These are phyloP conservation scores for Andrena haemorrhoa DNA, from an alignment of 2,888 invertebrate species.

Conservation along the genomic window DNA sequence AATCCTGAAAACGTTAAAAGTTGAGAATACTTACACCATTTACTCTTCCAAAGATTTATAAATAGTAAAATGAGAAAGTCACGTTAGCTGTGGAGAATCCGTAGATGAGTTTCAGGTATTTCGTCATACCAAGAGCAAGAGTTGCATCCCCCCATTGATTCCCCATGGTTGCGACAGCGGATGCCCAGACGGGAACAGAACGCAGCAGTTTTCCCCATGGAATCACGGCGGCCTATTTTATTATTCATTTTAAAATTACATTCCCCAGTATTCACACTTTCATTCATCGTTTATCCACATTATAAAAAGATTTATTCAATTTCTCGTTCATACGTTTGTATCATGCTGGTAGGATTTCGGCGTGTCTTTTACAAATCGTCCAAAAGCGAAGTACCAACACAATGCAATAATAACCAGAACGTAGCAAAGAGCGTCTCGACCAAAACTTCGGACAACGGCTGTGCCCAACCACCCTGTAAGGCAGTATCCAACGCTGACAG, in stretches of 20 bases:
- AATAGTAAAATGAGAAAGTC: slow-evolving; percentile 64
- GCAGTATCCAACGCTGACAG: slow-evolving; percentile 87
- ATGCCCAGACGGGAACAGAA: slow-evolving; percentile 87
- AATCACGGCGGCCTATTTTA: slow-evolving; percentile 82
- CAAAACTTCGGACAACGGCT: slow-evolving; percentile 85
- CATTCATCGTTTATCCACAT: neutral
- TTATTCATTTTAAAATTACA: neutral
- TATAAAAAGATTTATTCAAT: too few species aligned
- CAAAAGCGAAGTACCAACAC: slow-evolving; percentile 87
- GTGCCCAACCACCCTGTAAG: slow-evolving; percentile 86
- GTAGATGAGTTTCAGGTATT: slow-evolving; percentile 87
- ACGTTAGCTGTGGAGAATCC: slow-evolving; percentile 87
- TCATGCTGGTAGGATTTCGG: slow-evolving; percentile 84
- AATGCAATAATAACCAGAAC: slow-evolving; percentile 85
- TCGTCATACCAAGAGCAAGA: slow-evolving; percentile 87
- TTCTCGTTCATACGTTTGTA: slow-evolving; percentile 78
- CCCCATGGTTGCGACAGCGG: slow-evolving; percentile 87
- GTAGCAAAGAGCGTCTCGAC: slow-evolving; percentile 86
- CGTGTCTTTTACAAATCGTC: slow-evolving; percentile 86
- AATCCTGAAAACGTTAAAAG: slow-evolving; percentile 83
- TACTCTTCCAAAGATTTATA: neutral
- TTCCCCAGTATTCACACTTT: neutral
- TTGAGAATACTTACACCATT: neutral
- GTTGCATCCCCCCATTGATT: slow-evolving; percentile 88
- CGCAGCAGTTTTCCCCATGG: slow-evolving; percentile 86